These are phyloP conservation scores for Piaya cayana DNA, from an alignment of 2,113 vertebrate species.

Conservation along the genomic window DNA sequence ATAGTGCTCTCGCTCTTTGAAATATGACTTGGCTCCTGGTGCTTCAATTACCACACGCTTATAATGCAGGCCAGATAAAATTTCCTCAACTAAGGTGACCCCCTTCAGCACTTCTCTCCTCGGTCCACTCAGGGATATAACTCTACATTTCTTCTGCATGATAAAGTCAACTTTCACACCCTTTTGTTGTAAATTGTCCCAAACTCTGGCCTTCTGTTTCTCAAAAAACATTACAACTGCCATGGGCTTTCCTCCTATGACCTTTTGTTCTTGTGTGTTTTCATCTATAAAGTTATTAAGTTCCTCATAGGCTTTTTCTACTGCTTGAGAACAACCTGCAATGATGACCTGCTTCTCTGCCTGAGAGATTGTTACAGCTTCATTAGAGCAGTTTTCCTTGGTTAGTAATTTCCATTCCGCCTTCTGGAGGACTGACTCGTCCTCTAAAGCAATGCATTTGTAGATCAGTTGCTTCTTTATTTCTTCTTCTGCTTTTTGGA, in stretches of 20 bases:
- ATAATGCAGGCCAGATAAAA: constrained; percentile 52
- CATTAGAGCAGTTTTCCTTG: constrained; percentile 12
- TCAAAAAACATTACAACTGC: constrained; percentile 74
- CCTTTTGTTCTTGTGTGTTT: constrained; percentile 72
- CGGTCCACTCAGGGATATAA: constrained; percentile 76
- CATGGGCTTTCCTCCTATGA: constrained; percentile 47
- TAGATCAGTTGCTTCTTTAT: constrained; percentile 66
- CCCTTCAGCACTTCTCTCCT: constrained; percentile 70
- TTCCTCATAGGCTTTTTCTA: constrained; percentile 41
- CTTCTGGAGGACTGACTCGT: constrained; percentile 67
- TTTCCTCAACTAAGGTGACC: constrained; percentile 16
- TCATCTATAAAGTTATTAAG: constrained; percentile 76
- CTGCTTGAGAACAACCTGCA: constrained; percentile 72
- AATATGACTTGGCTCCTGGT: constrained; percentile 78
- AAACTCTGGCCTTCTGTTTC: constrained; percentile 14
- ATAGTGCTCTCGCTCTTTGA: constrained; percentile 63
- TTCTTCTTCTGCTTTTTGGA: constrained; percentile 76
- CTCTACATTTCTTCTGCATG: neutral
- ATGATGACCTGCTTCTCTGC: constrained; percentile 69
- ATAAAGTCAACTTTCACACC: constrained; percentile 68
- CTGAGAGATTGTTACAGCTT: constrained; percentile 55
- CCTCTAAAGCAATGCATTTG: constrained; percentile 73
- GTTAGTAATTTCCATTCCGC: constrained; percentile 75
- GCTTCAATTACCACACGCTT: constrained; percentile 55
- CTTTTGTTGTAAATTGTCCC: constrained; percentile 17